phyloP scores from a whole-genome alignment of 2,888 invertebrate genomes.

The Hydroisotoma schaefferi region DNA sequence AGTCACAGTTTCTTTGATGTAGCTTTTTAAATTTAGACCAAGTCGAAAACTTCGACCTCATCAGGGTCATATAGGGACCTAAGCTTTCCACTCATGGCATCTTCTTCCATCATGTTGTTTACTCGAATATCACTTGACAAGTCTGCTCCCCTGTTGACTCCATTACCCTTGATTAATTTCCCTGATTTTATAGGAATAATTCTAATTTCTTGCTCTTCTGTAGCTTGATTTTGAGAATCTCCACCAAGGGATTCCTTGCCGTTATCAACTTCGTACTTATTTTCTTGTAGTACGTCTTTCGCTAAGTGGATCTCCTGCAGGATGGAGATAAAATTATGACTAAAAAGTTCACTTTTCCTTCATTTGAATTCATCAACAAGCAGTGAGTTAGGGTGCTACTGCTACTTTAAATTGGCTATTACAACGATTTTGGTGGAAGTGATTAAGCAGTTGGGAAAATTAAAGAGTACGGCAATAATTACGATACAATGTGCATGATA shows the following conservation, averaged over 20 bases:
- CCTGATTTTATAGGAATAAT: constrained; percentile 33
- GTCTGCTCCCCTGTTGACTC: constrained; percentile 19
- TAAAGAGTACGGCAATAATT: no score
- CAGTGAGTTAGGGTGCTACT: no score
- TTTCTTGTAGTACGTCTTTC: constrained; percentile 14
- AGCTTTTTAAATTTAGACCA: constrained; percentile 10
- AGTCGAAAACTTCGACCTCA: constrained; percentile 40
- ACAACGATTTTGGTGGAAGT: no score
- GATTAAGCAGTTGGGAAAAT: no score
- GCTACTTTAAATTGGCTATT: no score
- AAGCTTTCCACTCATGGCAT: constrained; percentile 26
- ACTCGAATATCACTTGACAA: constrained; percentile 40
- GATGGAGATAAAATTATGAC: constrained; percentile 4
- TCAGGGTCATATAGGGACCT: constrained; percentile 34
- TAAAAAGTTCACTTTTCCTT: no score
- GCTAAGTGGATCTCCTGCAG: background rate
- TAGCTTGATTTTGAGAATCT: constrained; percentile 15
- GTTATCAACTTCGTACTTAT: constrained; percentile 19
- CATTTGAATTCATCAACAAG: no score
- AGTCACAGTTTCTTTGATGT: no score
- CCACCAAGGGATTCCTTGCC: constrained; percentile 7
- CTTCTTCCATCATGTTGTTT: constrained; percentile 37
- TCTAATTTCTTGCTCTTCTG: constrained; percentile 27
- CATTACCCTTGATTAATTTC: constrained; percentile 8
- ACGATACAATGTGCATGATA: no score